phyloP scores from a whole-genome alignment of 1,140 invertebrate genomes.

The Parasteatoda tepidariorum region DNA sequence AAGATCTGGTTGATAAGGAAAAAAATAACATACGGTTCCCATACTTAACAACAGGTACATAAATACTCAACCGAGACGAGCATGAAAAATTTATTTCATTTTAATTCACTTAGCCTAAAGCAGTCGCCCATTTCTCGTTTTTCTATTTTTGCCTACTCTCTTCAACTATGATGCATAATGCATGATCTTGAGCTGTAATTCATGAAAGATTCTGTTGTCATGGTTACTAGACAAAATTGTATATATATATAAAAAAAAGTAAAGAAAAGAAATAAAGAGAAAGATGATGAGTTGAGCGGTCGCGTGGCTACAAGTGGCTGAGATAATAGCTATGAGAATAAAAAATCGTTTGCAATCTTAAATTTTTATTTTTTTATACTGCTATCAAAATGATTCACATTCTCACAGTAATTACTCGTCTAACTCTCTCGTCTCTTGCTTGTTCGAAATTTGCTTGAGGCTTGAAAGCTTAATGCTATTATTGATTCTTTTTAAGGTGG shows the following conservation, averaged over 20 bases:
- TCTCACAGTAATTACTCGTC: too few relatives aligned
- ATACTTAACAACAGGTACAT: too few relatives aligned
- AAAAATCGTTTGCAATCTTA: background rate
- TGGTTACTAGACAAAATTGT: background rate
- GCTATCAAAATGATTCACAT: background rate
- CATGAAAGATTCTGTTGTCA: background rate
- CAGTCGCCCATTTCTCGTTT: background rate
- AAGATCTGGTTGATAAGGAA: too few relatives aligned
- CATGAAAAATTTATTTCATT: background rate
- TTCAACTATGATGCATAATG: background rate
- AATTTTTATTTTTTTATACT: background rate
- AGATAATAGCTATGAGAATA: background rate
- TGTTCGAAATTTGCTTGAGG: too few relatives aligned
- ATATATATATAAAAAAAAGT: background rate
- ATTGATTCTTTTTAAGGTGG: too few relatives aligned
- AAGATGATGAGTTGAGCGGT: background rate
- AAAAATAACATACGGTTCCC: too few relatives aligned
- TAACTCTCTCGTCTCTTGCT: too few relatives aligned
- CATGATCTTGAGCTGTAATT: background rate
- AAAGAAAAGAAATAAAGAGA: background rate
- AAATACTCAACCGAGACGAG: too few relatives aligned
- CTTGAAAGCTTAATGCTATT: too few relatives aligned
- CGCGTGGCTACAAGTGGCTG: background rate
- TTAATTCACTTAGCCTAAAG: background rate
- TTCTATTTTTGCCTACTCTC: background rate